Conservation (phyloP, 2,888 invertebrate genomes). For the Didymodactylos carnosus region DNA sequence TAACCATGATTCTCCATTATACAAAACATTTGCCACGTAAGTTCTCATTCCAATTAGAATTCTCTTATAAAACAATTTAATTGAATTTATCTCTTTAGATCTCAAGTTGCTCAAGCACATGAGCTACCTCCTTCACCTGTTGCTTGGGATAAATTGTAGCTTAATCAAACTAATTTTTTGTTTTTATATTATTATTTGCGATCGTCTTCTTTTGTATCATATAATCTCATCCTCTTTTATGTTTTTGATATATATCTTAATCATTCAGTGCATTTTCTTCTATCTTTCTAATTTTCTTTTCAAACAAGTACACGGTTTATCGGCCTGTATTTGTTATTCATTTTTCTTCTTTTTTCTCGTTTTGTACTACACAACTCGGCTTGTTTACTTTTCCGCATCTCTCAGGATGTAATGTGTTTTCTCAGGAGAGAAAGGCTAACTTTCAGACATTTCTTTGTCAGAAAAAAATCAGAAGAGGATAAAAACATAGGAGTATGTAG, state of each 20-base stretch:
- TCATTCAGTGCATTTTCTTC: background rate
- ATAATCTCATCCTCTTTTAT: background rate
- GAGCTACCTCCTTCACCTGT: constrained; percentile 94
- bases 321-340: background rate
- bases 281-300: background rate
- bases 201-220: background rate
- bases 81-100: constrained; percentile 20
- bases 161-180: too few species aligned
- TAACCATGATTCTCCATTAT: constrained; percentile 97
- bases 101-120: constrained; percentile 67
- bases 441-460: too few species aligned
- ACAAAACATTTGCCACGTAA: constrained; percentile 99
- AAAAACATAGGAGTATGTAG: too few species aligned
- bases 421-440: too few species aligned
- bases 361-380: too few species aligned
- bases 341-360: too few species aligned
- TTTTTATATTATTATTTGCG: background rate
- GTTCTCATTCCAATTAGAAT: constrained; percentile 15
- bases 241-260: background rate
- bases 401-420: too few species aligned
- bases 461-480: too few species aligned
- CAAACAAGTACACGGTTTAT: background rate
- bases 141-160: constrained; percentile 62
- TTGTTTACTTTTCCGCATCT: too few species aligned
- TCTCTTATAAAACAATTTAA: too few species aligned